Percentiles rank a stretch among this genome's conserved stretches.
Evolutionary conservation across 2,888 invertebrate species (phyloP).

Genomic region (Euclidia mi): DNA sequence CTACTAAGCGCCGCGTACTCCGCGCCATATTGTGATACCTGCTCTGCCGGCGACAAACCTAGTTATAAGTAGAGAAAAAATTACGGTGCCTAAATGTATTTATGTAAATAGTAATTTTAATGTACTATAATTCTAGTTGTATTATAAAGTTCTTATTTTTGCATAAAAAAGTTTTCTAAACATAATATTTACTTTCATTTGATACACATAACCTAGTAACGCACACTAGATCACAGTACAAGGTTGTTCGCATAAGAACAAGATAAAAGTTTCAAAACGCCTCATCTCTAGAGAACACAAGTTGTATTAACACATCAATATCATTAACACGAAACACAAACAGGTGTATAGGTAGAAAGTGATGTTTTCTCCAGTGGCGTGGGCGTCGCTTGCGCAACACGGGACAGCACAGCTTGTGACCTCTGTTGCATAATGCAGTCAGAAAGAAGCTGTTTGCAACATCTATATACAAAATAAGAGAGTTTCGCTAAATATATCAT

Average conservation of each 20-base stretch:
- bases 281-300: slow-evolving; percentile 32
- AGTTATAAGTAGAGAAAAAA: slow-evolving; percentile 89
- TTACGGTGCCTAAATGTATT: slow-evolving; percentile 91
- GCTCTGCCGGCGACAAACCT: slow-evolving; percentile 86
- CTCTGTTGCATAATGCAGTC: slow-evolving; percentile 82
- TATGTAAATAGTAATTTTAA: slow-evolving; percentile 91
- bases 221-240: slow-evolving; percentile 8
- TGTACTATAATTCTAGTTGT: slow-evolving; percentile 87
- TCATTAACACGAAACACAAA: slow-evolving; percentile 64
- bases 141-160: slow-evolving; percentile 86
- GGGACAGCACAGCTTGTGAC: slow-evolving; percentile 73
- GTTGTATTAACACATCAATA: slow-evolving; percentile 60
- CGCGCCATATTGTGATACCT: slow-evolving; percentile 87
- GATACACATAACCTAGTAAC: not conserved
- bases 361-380: slow-evolving; percentile 73
- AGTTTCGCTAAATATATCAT: slow-evolving; percentile 83
- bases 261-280: slow-evolving; percentile 41
- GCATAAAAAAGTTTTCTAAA: slow-evolving; percentile 82
- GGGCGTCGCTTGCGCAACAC: slow-evolving; percentile 74
- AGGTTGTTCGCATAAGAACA: slow-evolving; percentile 28
- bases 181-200: slow-evolving; percentile 40
- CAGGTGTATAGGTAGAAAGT: slow-evolving; percentile 83
- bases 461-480: slow-evolving; percentile 82
- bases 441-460: slow-evolving; percentile 79
- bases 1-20: slow-evolving; percentile 85